These are phyloP conservation scores for Epinephelus cyanopodus DNA, from an alignment of 2,113 vertebrate species.

Conservation along the genomic window DNA sequence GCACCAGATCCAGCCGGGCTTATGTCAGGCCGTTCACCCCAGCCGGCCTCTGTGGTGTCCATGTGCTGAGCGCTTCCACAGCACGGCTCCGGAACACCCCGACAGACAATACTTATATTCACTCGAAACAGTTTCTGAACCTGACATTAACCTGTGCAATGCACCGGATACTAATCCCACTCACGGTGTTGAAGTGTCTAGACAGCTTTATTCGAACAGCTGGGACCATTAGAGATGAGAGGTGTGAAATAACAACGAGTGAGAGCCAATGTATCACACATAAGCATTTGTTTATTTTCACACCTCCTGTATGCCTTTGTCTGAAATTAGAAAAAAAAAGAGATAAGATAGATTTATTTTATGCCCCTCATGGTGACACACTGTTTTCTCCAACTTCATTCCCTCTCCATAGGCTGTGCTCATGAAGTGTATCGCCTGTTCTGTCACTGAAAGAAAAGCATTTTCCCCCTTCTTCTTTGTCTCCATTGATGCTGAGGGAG, in stretches of 20 bases:
- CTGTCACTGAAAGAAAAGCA: slow-evolving; percentile 36
- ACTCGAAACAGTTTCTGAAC: neutral
- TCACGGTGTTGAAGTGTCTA: neutral
- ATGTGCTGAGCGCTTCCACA: neutral
- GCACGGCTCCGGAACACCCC: neutral
- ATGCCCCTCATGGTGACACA: slow-evolving; percentile 29
- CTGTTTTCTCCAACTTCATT: slow-evolving; percentile 26
- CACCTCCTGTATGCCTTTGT: neutral
- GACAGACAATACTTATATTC: neutral
- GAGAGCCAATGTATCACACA: neutral
- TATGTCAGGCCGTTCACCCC: slow-evolving; percentile 40
- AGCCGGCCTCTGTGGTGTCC: neutral
- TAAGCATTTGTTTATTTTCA: slow-evolving; percentile 23
- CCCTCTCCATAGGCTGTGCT: slow-evolving; percentile 22
- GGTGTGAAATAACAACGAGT: slow-evolving; percentile 6
- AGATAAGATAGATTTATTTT: slow-evolving; percentile 19
- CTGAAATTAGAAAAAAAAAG: neutral
- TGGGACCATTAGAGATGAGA: slow-evolving; percentile 27
- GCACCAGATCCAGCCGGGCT: slow-evolving; percentile 41
- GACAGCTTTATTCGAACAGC: slow-evolving; percentile 15
- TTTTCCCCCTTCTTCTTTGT: slow-evolving; percentile 32
- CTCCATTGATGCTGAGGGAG: slow-evolving; percentile 27
- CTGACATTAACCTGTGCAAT: neutral
- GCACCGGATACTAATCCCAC: slow-evolving; percentile 11
- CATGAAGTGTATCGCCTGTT: slow-evolving; percentile 32